Evolutionary conservation across 1,140 invertebrate genomes (phyloP), one percentile per base, ranked within the genome.

Genomic region (Ceratina australensis): DNA sequence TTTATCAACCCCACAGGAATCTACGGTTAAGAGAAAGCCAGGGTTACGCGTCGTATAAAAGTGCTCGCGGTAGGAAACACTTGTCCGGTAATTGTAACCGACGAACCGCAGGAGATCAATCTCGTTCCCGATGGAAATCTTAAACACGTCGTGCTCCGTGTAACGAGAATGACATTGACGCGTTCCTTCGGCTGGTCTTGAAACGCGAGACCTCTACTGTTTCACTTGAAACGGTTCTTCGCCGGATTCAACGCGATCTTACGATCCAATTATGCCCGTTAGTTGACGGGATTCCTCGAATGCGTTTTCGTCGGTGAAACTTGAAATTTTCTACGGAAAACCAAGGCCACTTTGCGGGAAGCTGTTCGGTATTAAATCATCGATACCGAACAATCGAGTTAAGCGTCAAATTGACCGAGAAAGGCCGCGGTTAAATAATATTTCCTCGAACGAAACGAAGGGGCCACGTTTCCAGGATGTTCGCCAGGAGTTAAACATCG

Each of bases 151-250:
- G 16, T 50, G 26, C 22, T 42, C 5, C 10, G 33, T 42, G 3
- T 22, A 61, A 74, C 66, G 50, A 49, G 28, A 56, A 74, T 57
- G 52, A 56, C 18, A 74, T 52, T 10, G 24, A n/a, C 47, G 33
- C 47, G 13, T 56, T 64, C n/a, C 28, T 24, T 63, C 5, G 1
- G 10, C 5, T 42, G 7, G 59, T 18, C 5, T 49, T 47, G 42
- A 50, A 22, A 12, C 28, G 22, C 20, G 61, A 47, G 20, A 42
- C 20, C 28, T 65, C n/a, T 54, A n/a, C 24, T 28, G 33, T 28
- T 22, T 61, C n/a, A 28, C n/a, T 49, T 18, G 16, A n/a, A 49
- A 28, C 12, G 5, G 20, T 49, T 15, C 5, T 16, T 72, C 5
- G 42, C 20, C n/a, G 28, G 28, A 42, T 52, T 26, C 15, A 13